Evolutionary conservation across 1,140 invertebrate genomes (phyloP).

Genomic region (Lepidotrigona ventralis): DNA sequence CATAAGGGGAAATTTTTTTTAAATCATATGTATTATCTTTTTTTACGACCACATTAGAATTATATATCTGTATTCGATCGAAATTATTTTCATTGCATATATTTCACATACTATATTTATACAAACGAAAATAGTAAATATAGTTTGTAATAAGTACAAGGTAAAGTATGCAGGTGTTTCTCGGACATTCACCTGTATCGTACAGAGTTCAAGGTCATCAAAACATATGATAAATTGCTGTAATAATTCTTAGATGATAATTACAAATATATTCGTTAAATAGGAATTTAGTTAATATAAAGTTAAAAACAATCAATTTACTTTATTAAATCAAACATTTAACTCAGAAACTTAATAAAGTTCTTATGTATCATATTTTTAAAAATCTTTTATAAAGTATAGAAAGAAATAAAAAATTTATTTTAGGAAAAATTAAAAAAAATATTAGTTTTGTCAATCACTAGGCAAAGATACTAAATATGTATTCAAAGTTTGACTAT

Average conservation of each 20-base stretch:
- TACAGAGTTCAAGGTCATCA: conserved; percentile 66
- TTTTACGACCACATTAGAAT: background rate
- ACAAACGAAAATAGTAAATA: background rate
- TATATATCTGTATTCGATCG: background rate
- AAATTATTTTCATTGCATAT: background rate
- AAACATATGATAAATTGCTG: conserved; percentile 46
- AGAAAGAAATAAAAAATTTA: background rate
- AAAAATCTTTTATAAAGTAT: background rate
- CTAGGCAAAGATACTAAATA: background rate
- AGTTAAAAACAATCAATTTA: background rate
- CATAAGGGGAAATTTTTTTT: background rate
- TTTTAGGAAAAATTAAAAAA: no score
- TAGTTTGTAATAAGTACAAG: background rate
- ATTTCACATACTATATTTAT: background rate
- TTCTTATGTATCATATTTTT: background rate
- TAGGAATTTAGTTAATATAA: background rate
- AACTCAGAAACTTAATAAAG: background rate
- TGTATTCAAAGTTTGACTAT: background rate
- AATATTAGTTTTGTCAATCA: background rate
- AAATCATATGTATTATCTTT: background rate
- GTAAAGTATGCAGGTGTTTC: conserved; percentile 43
- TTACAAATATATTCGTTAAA: no score
- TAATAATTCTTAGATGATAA: background rate
- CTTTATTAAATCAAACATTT: background rate
- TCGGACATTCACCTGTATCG: conserved; percentile 63